Evolutionary conservation across 2,113 vertebrate species (phyloP), one percentile per base, ranked within the genome.

Genomic region (Arenaria interpres): DNA sequence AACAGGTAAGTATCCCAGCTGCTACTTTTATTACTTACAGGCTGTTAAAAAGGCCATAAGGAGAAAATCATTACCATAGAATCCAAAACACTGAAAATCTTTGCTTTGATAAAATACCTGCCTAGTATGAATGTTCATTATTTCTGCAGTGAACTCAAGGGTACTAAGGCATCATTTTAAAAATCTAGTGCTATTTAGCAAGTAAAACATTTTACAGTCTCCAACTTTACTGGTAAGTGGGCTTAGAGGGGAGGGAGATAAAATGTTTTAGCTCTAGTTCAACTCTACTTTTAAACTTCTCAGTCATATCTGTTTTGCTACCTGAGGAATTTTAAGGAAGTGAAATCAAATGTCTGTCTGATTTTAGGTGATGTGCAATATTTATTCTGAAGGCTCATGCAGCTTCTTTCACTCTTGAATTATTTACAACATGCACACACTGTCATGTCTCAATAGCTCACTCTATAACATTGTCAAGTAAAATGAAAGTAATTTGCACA

Each of bases 271-370:
- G 59, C 73, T 75, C n/a, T 71, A 77, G 33, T 56, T 91, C 56
- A 57, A 73, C 88, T 83, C 76, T 81, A 77, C 51, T 74, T 93
- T 93, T 67, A 83, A 95, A 95, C 27, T 91, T 95, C 86, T 85
- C 84, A 54, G 25, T 25, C 35, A 50, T 79, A 22, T 9, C 25
- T 63, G 33, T 59, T 83, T 56, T 96, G 74, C 56, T 66, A 92
- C 66, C 64, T 25, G 53, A 86, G 78, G 50, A 78, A 80, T 75
- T 60, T 64, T 93, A 63, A 73, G 54, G 87, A 75, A 64, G 37
- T 92, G 35, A 91, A 76, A 69, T 87, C 77, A 96, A 93, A 96
- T 69, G 37, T 75, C 67, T 72, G 10, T 54, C 69, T 95, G 69
- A 90, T 51, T 50, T 96, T 84, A 89, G 53, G 48, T 90, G 88